A percentile compares a stretch with the other conserved stretches of the same genome.
These are phyloP conservation scores for Merodon equestris DNA, from an alignment of 2,888 invertebrate genomes.

Conservation along the genomic window DNA sequence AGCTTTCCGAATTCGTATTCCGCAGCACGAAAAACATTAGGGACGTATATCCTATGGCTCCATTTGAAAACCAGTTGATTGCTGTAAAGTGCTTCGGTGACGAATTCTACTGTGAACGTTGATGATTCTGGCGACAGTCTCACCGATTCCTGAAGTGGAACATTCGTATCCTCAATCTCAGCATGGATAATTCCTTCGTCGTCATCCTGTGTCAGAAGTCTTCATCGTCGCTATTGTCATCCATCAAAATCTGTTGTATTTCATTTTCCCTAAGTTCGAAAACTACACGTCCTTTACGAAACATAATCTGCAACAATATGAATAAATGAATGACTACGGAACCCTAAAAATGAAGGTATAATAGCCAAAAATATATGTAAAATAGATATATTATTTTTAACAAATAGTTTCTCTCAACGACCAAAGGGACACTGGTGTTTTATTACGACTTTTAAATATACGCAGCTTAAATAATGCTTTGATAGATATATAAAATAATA, in stretches of 20 bases:
- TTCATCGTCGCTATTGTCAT: constrained; percentile 8
- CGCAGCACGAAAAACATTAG: no score
- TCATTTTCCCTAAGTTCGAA: constrained; percentile 1
- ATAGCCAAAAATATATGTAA: no score
- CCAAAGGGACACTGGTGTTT: no score
- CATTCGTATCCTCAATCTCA: background rate
- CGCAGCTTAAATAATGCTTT: no score
- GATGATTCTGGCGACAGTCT: background rate
- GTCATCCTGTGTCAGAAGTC: constrained; percentile 8
- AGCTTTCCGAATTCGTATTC: no score
- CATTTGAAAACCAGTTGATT: background rate
- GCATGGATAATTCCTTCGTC: constrained; percentile 4
- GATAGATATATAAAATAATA: no score
- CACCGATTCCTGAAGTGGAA: background rate
- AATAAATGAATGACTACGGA: no score
- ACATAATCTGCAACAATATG: background rate
- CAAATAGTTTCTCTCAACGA: no score
- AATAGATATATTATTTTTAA: no score
- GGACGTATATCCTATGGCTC: background rate
- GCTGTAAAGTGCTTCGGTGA: background rate
- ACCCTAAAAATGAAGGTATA: no score
- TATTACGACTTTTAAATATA: no score
- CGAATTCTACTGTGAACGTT: background rate
- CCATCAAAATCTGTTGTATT: constrained; percentile 7
- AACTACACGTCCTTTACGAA: background rate